Evolutionary conservation across 2,113 vertebrate genomes (phyloP).

Genomic region (human): GRCh38 chr6:81804501-81805000

Average conservation of each 20-base stretch:
- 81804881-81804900: background rate
- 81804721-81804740: background rate
- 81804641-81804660: background rate
- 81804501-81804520: background rate
- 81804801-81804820: background rate
- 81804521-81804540: background rate
- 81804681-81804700: background rate
- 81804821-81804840: background rate
- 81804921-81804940: background rate
- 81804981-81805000: background rate
- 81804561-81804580: background rate
- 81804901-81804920: background rate
- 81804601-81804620: background rate
- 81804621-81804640: background rate
- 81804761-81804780: background rate
- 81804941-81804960: background rate
- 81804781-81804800: background rate
- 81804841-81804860: background rate
- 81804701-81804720: background rate
- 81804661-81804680: background rate
- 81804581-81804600: background rate
- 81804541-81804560: background rate
- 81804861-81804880: background rate
- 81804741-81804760: background rate
- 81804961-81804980: background rate